Conservation (phyloP, 2,113 vertebrate species). For the Pelecanoides urinatrix region DNA sequence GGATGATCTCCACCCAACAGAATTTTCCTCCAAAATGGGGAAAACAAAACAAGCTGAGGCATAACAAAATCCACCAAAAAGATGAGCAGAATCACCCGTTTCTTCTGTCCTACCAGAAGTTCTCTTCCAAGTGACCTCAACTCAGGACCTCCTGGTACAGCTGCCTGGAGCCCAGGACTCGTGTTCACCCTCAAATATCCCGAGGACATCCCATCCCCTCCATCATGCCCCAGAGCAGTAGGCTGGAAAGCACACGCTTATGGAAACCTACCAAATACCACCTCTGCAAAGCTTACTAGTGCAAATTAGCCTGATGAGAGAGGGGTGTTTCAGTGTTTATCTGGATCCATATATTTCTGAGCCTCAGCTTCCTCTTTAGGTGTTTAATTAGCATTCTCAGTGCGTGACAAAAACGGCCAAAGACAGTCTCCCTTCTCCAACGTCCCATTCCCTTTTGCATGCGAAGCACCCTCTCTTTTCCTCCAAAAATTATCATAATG, state of each 20-base stretch:
- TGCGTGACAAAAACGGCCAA: neutral
- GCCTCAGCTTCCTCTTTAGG: neutral
- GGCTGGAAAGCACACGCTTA: neutral
- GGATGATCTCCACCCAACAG: neutral
- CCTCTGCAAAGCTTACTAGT: neutral
- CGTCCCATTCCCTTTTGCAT: neutral
- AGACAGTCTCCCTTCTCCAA: neutral
- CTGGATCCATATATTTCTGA: neutral
- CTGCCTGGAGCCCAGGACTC: neutral
- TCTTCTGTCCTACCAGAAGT: neutral
- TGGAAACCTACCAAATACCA: neutral
- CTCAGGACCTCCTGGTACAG: neutral
- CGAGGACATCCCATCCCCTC: neutral
- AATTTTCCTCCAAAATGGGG: neutral
- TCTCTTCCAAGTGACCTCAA: neutral
- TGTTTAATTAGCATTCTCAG: neutral
- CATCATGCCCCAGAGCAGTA: neutral
- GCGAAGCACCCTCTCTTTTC: neutral
- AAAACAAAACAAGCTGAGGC: neutral
- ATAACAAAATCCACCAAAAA: neutral
- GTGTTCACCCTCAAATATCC: neutral
- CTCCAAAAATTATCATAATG: neutral
- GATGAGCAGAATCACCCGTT: neutral
- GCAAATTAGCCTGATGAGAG: neutral
- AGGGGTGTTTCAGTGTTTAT: neutral